Evolutionary conservation across 1,140 invertebrate species (phyloP), one percentile per base, ranked within the genome.

Genomic region (Cepaea nemoralis): DNA sequence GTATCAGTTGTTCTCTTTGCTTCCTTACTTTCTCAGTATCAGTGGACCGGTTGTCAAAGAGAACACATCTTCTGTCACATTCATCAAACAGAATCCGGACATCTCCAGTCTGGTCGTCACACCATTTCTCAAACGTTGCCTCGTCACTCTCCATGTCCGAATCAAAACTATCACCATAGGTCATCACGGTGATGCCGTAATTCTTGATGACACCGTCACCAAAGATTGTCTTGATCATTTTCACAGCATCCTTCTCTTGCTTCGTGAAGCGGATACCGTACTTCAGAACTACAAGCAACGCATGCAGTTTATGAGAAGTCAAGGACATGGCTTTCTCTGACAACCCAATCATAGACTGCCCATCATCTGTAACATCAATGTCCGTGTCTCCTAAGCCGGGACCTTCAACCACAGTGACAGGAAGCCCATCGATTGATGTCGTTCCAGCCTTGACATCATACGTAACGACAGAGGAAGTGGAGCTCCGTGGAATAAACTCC

Each of bases 141-240:
- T n/a, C 48, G 3, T 37, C 33, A n/a, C 66, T 55, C 16, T 77
- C 37, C 24, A 16, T 59, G 27, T 77, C 75, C 3, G 16, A n/a
- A 37, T 66, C 59, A 66, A 77, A 77, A 27, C 66, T 63, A 42
- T 77, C 75, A 19, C 75, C 75, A 77, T 66, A 27, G 0, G 75
- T 59, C 37, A 77, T 45, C 14, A 55, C 31, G 5, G 66, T 59
- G 35, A 77, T 31, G 6, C 48, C 75, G 19, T 50, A 77, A 33
- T 77, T 63, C 42, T 50, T 59, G 55, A 77, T 55, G 24, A 77
- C 55, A 37, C 22, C 33, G 37, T 59, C 50, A 39, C 75, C 75
- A 39, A 77, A 77, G 6, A 66, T 63, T 8, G 16, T 35, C 27
- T 42, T 55, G 5, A 77, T 55, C n/a, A 39, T 50, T 19, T 74